Conservation (phyloP, 2,888 invertebrate genomes). For the Osedax fenrisi region DNA sequence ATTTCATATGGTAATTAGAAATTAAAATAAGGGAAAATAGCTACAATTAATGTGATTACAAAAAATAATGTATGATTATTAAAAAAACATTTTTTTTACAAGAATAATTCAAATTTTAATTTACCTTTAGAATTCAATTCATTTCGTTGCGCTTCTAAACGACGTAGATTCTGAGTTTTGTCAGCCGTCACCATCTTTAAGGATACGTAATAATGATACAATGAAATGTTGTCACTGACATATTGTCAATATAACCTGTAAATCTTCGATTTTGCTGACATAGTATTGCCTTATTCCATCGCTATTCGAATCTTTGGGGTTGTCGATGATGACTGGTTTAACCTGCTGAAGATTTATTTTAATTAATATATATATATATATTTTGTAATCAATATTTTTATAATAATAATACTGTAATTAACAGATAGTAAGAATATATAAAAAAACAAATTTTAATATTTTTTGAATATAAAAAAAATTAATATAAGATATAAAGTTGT, state of each 20-base stretch:
- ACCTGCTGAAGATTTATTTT: no score
- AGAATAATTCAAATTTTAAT: neutral
- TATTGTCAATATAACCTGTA: conserved; percentile 56
- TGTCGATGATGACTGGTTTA: conserved; percentile 39
- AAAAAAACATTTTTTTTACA: neutral
- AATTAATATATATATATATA: no score
- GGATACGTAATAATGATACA: neutral
- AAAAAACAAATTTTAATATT: no score
- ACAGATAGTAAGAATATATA: no score
- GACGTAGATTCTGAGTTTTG: conserved; percentile 86
- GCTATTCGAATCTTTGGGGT: conserved; percentile 36
- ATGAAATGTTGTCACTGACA: neutral
- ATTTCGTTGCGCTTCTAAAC: conserved; percentile 93
- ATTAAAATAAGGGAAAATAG: no score
- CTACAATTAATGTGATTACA: no score
- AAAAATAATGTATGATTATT: conserved; percentile 4
- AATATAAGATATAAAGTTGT: no score
- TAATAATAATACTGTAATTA: no score
- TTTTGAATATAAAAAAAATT: no score
- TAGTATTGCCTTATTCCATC: conserved; percentile 79
- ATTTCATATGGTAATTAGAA: no score
- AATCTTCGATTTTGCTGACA: conserved; percentile 90
- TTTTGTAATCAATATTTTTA: no score
- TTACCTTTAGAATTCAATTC: conserved; percentile 95
- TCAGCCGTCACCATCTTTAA: conserved; percentile 73